These are phyloP conservation scores for Recurvirostra avosetta DNA, from an alignment of 2,113 vertebrate species.

Conservation along the genomic window DNA sequence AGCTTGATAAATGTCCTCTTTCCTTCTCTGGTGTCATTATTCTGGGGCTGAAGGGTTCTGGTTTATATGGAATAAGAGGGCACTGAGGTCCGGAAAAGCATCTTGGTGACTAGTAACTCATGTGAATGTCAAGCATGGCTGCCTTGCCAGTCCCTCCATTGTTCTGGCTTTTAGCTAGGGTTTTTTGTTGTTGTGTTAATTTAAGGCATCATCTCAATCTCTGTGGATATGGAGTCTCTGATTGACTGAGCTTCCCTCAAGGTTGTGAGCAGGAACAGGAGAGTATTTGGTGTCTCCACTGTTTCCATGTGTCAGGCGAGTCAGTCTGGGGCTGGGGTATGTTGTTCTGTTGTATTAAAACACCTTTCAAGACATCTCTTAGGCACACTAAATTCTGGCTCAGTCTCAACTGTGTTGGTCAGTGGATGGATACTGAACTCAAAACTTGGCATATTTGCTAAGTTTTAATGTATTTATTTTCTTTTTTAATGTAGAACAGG, in stretches of 20 bases:
- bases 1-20: background rate
- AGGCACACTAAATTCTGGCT: background rate
- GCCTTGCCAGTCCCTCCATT: background rate
- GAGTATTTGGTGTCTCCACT: background rate
- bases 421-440: background rate
- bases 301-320: rapidly evolving
- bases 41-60: background rate
- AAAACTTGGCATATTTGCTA: background rate
- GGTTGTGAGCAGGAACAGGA: background rate
- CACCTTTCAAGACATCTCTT: background rate
- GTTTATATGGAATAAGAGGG: background rate
- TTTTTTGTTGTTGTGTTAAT: background rate
- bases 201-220: background rate
- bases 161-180: background rate
- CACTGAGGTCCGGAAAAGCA: background rate
- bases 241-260: background rate
- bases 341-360: background rate
- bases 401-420: background rate
- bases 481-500: background rate
- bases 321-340: background rate
- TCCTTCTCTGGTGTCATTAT: background rate
- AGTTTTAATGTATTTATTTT: background rate
- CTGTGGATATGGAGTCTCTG: background rate
- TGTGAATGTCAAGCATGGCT: background rate
- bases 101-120: background rate